phyloP scores from a whole-genome alignment of 53 echinoderm and acorn worm species.

The Hippasteria phrygiana region DNA sequence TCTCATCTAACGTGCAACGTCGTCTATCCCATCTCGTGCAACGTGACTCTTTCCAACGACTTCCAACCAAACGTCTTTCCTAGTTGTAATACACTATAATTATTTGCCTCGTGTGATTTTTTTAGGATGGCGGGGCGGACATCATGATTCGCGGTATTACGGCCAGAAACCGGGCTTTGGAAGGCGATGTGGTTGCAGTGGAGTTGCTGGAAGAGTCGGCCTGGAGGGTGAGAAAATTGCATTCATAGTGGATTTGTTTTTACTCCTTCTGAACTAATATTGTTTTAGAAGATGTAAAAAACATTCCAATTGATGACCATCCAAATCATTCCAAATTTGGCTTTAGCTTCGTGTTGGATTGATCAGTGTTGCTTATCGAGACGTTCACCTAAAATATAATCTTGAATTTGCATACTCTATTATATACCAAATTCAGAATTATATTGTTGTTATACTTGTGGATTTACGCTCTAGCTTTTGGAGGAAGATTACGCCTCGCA shows the following conservation, averaged over 20 bases:
- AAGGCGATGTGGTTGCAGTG: constrained; percentile 86
- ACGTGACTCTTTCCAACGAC: too few species aligned
- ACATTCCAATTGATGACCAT: too few species aligned
- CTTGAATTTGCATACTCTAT: too few species aligned
- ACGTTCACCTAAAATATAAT: too few species aligned
- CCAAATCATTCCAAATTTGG: neutral
- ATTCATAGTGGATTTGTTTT: too few species aligned
- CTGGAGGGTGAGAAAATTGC: constrained; percentile 75
- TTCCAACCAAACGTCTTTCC: neutral
- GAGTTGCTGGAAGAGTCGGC: constrained; percentile 71
- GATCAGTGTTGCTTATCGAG: too few species aligned
- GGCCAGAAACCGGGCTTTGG: constrained; percentile 83
- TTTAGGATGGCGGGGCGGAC: constrained; percentile 84
- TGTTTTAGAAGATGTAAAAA: too few species aligned
- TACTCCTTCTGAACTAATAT: too few species aligned
- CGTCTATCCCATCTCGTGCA: too few species aligned
- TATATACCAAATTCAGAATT: neutral
- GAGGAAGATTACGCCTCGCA: constrained; percentile 12
- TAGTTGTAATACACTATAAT: neutral
- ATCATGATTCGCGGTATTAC: constrained; percentile 77
- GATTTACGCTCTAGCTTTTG: constrained; percentile 13
- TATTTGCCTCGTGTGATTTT: neutral
- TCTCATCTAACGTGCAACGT: too few species aligned
- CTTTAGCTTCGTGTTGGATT: too few species aligned
- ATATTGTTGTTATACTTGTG: neutral